Conservation (phyloP, 2,888 invertebrate species). For the Cataglyphis livida region DNA sequence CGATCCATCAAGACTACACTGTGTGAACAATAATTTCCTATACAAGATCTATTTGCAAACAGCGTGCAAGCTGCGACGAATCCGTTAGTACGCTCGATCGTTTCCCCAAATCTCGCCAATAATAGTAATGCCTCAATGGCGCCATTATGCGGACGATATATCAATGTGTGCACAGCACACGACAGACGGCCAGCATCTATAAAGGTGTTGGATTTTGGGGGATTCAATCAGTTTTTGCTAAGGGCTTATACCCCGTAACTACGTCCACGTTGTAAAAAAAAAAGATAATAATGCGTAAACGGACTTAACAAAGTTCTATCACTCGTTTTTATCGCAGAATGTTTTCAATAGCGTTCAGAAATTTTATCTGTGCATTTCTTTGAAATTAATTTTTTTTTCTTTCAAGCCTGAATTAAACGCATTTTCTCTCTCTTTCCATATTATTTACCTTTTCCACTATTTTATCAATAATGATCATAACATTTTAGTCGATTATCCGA, state of each 20-base stretch:
- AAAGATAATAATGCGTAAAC: conserved; percentile 38
- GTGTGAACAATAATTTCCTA: conserved; percentile 80
- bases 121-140: conserved; percentile 82
- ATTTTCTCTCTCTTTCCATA: background rate
- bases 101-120: conserved; percentile 85
- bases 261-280: conserved; percentile 52
- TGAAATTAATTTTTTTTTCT: background rate
- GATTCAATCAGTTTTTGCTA: conserved; percentile 77
- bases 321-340: background rate
- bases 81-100: conserved; percentile 82
- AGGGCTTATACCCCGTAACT: conserved; percentile 58
- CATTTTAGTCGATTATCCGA: background rate
- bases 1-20: conserved; percentile 78
- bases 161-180: conserved; percentile 80
- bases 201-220: conserved; percentile 82
- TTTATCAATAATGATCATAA: conserved; percentile 1
- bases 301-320: background rate
- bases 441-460: background rate
- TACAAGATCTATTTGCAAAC: conserved; percentile 84
- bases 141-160: conserved; percentile 82
- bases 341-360: background rate
- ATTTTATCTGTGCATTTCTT: background rate
- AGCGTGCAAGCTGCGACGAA: conserved; percentile 84
- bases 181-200: conserved; percentile 77
- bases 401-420: background rate